Conservation (phyloP, 1,140 invertebrate species). For the Pentalonia nigronervosa region DNA sequence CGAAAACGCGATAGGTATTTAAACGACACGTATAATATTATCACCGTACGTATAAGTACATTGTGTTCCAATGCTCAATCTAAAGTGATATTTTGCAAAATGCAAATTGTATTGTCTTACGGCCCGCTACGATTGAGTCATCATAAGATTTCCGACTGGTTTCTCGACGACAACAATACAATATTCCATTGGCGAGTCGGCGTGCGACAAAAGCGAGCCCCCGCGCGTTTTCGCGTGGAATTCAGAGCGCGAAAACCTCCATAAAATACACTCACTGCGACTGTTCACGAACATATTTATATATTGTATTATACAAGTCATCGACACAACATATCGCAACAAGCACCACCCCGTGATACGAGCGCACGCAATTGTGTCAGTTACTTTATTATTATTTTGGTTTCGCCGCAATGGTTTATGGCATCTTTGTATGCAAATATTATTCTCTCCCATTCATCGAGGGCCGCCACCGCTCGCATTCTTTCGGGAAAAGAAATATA, state of each 20-base stretch:
- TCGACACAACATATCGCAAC: not conserved
- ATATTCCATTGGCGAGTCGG: not conserved
- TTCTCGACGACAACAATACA: not conserved
- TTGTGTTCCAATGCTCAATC: too few species aligned
- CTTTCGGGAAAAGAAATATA: conserved; percentile 49
- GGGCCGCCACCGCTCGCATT: conserved; percentile 46
- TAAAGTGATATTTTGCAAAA: not conserved
- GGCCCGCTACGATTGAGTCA: not conserved
- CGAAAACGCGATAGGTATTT: not conserved
- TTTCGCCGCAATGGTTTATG: conserved; percentile 53
- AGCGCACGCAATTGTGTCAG: conserved; percentile 26
- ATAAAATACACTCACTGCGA: not conserved
- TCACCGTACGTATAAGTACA: not conserved
- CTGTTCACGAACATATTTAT: not conserved
- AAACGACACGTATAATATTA: not conserved
- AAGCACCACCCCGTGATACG: not conserved
- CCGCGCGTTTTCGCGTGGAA: conserved; percentile 4
- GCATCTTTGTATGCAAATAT: conserved; percentile 58
- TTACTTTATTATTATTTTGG: conserved; percentile 38
- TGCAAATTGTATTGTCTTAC: not conserved
- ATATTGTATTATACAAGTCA: not conserved
- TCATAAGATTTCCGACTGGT: conserved; percentile 28
- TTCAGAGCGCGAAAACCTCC: conserved; percentile 23
- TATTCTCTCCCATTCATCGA: conserved; percentile 52
- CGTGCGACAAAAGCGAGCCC: not conserved